A percentile compares a stretch with the other conserved stretches of the same genome.
phyloP scores from a whole-genome alignment of 2,113 vertebrate species.

The Cochlearius cochlearius region DNA sequence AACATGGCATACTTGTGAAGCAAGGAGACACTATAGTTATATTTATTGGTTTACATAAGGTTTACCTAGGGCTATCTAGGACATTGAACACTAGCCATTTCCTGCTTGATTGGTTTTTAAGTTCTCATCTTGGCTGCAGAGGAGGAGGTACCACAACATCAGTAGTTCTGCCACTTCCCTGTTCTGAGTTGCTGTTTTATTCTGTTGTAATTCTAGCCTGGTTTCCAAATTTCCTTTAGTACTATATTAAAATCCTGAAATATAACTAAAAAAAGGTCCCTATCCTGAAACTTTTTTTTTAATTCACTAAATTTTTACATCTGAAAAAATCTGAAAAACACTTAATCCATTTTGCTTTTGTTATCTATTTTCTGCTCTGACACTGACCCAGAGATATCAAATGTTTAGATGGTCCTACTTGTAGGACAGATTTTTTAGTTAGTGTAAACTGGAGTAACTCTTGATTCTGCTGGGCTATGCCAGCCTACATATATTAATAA shows the following conservation, averaged over 20 bases:
- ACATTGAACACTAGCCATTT: neutral
- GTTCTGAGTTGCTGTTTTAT: neutral
- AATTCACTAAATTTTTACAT: neutral
- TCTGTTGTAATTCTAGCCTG: neutral
- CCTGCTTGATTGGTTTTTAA: neutral
- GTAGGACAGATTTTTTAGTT: neutral
- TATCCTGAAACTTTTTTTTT: neutral
- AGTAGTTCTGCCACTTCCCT: neutral
- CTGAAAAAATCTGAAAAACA: neutral
- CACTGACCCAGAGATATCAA: neutral
- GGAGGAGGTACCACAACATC: neutral
- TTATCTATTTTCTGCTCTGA: neutral
- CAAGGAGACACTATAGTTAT: neutral
- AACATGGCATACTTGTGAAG: neutral
- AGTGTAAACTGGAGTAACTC: neutral
- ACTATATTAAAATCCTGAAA: neutral
- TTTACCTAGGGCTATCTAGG: neutral
- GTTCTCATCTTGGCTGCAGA: neutral
- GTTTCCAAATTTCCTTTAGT: neutral
- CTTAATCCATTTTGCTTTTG: neutral
- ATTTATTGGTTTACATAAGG: neutral
- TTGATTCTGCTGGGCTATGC: neutral
- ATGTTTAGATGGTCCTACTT: neutral
- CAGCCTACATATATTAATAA: neutral
- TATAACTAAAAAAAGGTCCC: neutral